Evolutionary conservation across 2,888 invertebrate species (phyloP).

Genomic region (Entomobrya proxima): DNA sequence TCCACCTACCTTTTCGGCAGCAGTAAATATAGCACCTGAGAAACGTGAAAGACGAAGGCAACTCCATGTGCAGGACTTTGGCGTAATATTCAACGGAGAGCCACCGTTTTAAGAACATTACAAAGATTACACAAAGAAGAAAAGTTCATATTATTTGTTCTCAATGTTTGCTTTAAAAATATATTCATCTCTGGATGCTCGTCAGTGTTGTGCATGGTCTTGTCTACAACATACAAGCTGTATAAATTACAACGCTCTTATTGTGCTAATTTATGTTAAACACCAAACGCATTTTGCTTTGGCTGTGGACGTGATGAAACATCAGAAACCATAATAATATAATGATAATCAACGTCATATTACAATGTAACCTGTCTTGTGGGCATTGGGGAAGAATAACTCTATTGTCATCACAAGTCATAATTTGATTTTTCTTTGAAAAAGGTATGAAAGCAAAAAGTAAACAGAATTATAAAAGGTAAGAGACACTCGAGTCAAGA

Average conservation of each 20-base stretch:
- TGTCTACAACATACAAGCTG: not conserved
- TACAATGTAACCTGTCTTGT: not conserved
- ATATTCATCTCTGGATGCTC: not conserved
- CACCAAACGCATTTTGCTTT: conserved; percentile 18
- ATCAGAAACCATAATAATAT: not conserved
- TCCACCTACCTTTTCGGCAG: too few relatives aligned
- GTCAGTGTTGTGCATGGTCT: not conserved
- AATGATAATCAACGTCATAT: not conserved
- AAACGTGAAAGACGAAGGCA: not conserved
- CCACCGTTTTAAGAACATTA: conserved; percentile 9
- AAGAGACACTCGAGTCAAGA: not conserved
- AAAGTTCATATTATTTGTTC: not conserved
- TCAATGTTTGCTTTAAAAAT: conserved; percentile 1
- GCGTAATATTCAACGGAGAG: not conserved
- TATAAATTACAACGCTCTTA: conserved; percentile 41
- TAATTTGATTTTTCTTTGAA: not conserved
- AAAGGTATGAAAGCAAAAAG: conserved; percentile 43
- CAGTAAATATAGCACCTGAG: conserved; percentile 29
- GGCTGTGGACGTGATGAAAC: conserved; percentile 20
- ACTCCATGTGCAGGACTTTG: not conserved
- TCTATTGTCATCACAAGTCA: not conserved
- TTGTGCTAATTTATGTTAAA: conserved; percentile 62
- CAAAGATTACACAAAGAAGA: not conserved
- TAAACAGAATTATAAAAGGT: conserved; percentile 35
- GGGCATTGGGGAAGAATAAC: conserved; percentile 7